phyloP scores from a whole-genome alignment of 30 jellyfish, hydroid and myxozoan genomes.

The Aurelia coerulea region DNA sequence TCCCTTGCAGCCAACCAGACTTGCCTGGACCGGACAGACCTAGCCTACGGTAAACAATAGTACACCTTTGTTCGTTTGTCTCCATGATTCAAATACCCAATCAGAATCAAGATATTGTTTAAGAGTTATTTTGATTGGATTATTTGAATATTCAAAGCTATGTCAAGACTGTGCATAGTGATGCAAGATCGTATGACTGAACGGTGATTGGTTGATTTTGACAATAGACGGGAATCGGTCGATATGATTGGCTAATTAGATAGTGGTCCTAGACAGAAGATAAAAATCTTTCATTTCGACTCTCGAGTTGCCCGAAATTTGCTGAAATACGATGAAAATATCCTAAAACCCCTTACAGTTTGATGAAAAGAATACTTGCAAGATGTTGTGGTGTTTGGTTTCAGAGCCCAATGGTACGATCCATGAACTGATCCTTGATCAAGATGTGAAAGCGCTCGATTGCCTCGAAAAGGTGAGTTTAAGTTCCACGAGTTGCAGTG shows the following conservation, averaged over 20 bases:
- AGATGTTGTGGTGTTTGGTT: slow-evolving; percentile 95
- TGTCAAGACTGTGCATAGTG: not conserved
- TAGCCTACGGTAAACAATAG: not conserved
- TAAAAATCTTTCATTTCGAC: not conserved
- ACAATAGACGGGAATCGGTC: not conserved
- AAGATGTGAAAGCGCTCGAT: slow-evolving; percentile 86
- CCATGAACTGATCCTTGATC: slow-evolving; percentile 89
- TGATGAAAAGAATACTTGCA: too few species aligned
- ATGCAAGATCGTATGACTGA: not conserved
- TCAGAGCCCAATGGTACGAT: slow-evolving; percentile 96
- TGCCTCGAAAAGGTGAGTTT: slow-evolving; percentile 93
- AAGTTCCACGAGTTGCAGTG: not conserved
- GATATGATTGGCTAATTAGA: not conserved
- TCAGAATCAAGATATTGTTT: not conserved
- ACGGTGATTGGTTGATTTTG: not conserved
- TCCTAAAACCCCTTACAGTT: too few species aligned
- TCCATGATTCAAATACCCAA: not conserved
- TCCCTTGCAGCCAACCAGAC: slow-evolving; percentile 1
- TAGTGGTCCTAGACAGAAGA: not conserved
- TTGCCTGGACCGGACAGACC: slow-evolving; percentile 27
- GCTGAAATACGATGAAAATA: too few species aligned
- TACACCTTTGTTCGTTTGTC: not conserved
- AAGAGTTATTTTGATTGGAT: not conserved
- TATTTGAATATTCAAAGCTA: not conserved
- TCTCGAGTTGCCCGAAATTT: too few species aligned